Conservation (phyloP, 2,888 invertebrate species). For the Agapostemon virescens region DNA sequence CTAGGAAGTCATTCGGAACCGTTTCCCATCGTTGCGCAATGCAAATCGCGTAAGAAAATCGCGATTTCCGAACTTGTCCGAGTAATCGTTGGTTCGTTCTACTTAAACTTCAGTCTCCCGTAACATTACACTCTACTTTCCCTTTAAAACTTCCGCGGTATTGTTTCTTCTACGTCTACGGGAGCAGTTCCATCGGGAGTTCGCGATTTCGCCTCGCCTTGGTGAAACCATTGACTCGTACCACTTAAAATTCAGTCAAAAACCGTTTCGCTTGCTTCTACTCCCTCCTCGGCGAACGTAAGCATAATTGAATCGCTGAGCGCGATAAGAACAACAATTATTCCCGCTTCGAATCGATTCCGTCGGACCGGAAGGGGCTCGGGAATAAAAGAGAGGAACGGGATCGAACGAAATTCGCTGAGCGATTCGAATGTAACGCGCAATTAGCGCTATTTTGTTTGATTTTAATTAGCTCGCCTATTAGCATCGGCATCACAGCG, state of each 20-base stretch:
- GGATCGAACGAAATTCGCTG: neutral
- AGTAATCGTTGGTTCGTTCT: neutral
- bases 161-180: neutral
- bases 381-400: neutral
- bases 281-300: neutral
- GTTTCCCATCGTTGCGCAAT: no score
- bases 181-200: neutral
- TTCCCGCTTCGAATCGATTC: neutral
- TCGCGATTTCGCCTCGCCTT: neutral
- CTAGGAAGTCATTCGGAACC: no score
- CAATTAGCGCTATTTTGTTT: constrained; percentile 1
- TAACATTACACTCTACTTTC: constrained; percentile 5
- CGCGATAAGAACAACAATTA: neutral
- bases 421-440: neutral
- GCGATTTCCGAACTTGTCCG: neutral
- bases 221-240: neutral
- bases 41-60: no score
- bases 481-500: neutral
- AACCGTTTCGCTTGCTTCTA: neutral
- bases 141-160: neutral
- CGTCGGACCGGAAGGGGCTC: neutral
- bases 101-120: neutral
- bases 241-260: neutral
- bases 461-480: neutral
- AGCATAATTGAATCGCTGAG: neutral